Conservation (phyloP, 2,113 vertebrate species). For the Uropsilus gracilis region DNA sequence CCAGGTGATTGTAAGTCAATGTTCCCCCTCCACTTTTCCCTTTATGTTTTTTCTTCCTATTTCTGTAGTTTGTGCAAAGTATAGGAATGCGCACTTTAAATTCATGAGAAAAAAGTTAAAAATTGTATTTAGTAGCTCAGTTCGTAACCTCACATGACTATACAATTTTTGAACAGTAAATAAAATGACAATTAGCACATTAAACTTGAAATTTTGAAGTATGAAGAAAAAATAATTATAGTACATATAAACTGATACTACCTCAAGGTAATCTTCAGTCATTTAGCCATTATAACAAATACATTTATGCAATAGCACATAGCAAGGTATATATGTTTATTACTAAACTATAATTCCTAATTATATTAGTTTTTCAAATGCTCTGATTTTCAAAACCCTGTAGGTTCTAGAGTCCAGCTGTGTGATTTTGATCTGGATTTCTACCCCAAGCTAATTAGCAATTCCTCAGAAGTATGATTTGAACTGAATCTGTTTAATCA, state of each 20-base stretch:
- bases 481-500: conserved; percentile 73
- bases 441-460: conserved; percentile 82
- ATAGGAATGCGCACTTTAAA: background rate
- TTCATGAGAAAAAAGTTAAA: background rate
- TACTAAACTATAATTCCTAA: conserved; percentile 82
- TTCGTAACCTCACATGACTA: background rate
- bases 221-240: conserved; percentile 71
- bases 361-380: conserved; percentile 81
- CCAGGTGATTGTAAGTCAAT: background rate
- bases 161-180: conserved; percentile 47
- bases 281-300: conserved; percentile 80
- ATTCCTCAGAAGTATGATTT: conserved; percentile 75
- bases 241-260: conserved; percentile 74
- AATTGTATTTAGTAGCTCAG: background rate
- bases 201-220: conserved; percentile 64
- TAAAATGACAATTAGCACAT: conserved; percentile 14
- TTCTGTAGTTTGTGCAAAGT: background rate
- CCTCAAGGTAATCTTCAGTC: conserved; percentile 64
- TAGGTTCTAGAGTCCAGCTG: conserved; percentile 79
- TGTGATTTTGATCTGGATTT: conserved; percentile 79
- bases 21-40: background rate
- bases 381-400: conserved; percentile 83
- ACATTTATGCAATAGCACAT: conserved; percentile 81
- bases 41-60: background rate
- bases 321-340: conserved; percentile 81